Percentiles rank a stretch among this genome's conserved stretches.
phyloP scores from a whole-genome alignment of 2,888 invertebrate species.

The Oxystoma pomonae region DNA sequence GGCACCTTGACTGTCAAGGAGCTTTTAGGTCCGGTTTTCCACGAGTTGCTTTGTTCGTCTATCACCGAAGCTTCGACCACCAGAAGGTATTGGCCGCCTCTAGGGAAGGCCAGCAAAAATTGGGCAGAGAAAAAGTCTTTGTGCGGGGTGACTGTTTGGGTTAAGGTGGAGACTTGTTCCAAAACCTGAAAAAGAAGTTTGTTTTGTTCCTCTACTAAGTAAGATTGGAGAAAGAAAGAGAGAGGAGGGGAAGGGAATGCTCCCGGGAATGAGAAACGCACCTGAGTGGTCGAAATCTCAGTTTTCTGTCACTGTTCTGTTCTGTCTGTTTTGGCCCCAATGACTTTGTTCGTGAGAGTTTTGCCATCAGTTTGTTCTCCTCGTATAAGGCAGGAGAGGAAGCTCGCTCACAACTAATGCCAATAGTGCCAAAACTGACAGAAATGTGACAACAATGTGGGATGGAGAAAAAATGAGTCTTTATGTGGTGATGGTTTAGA shows the following conservation, averaged over 20 bases:
- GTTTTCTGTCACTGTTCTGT: too few relatives aligned
- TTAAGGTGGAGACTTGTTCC: conserved; percentile 51
- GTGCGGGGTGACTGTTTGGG: conserved; percentile 83
- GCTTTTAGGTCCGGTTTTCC: conserved; percentile 87
- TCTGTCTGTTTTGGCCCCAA: too few relatives aligned
- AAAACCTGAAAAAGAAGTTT: conserved; percentile 37
- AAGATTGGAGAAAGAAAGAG: too few relatives aligned
- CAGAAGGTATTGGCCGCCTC: conserved; percentile 68
- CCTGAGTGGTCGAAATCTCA: too few relatives aligned
- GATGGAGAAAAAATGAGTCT: too few relatives aligned
- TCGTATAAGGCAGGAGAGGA: too few relatives aligned
- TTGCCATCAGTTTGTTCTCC: too few relatives aligned
- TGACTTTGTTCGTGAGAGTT: too few relatives aligned
- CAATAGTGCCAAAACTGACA: too few relatives aligned
- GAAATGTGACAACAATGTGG: not conserved
- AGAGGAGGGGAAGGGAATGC: too few relatives aligned
- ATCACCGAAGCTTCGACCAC: conserved; percentile 82
- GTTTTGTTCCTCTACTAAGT: not conserved
- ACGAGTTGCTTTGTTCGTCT: conserved; percentile 77
- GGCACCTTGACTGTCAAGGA: conserved; percentile 71
- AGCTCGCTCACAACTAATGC: not conserved
- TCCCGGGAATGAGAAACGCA: too few relatives aligned
- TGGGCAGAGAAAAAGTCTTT: conserved; percentile 93
- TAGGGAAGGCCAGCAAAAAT: conserved; percentile 73
- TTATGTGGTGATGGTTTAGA: too few relatives aligned